Evolutionary conservation across 1,140 invertebrate species (phyloP), one percentile per base, ranked within the genome.

Genomic region (Bemisia tabaci): DNA sequence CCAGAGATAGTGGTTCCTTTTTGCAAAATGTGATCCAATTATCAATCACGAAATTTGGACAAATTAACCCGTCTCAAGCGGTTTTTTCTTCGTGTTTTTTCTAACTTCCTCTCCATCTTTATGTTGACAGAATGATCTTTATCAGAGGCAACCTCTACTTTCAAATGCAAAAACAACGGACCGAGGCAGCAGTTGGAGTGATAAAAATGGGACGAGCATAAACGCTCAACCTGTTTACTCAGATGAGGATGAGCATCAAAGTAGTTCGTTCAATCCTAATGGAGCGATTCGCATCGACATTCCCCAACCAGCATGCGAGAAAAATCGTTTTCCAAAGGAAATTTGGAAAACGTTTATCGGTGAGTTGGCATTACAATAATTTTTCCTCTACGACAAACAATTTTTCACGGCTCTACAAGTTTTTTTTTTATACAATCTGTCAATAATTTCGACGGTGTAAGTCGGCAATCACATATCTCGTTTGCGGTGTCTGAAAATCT

Each of bases 321-420:
- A 85, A 73, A 82, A 83, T 1, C 76, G 82, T 69, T 87, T 83
- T 75, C 85, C 85, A 2, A 85, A 87, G 74, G 86, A 88, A 75
- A 84, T 85, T 73, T 85, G 83, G 78, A 88, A 88, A 82, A 87
- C 86, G 21, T 77, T 86, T 70, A 71, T 86, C 69, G 83, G 84
- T 85, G 74, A 76, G 72, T 70, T 27, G n/a, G n/a, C n/a, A n/a
- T n/a, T n/a, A n/a, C n/a, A n/a, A n/a, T n/a, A n/a, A n/a, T n/a
- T n/a, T n/a, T n/a, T n/a, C n/a, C n/a, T n/a, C n/a, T n/a, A n/a
- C n/a, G n/a, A n/a, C n/a, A n/a, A n/a, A n/a, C n/a, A n/a, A n/a
- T n/a, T n/a, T n/a, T n/a, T n/a, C n/a, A n/a, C n/a, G n/a, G n/a
- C n/a, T n/a, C n/a, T n/a, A n/a, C n/a, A n/a, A n/a, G n/a, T n/a